Base-by-base conservation (phyloP, 2,797 vertebrate genomes). In the Falco berigora region DNA sequence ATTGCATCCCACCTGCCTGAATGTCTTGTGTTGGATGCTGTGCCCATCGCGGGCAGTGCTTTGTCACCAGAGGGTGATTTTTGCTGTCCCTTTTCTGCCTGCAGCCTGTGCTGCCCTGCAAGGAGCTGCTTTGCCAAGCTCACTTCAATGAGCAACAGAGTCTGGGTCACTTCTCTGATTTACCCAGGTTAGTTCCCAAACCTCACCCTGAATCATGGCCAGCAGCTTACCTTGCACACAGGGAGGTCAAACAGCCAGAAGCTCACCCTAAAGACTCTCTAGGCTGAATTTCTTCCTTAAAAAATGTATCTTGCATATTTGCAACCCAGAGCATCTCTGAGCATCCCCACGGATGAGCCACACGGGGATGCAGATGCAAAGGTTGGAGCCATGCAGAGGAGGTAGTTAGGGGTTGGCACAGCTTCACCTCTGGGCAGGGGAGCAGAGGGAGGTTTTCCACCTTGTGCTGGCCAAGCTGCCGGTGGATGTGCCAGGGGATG, bases 1-100 rank as follows among this genome's bases (percentile, higher is more conserved):
- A 23, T 53, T 0, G 0, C 24, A 53, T 36, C 58, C 64, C 12
- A 1, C 2, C 19, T 15, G 6, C 17, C 21, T 6, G 0, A 3
- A 4, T 21, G 46, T 15, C 76, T 74, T 1, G 0, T 61, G 36
- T 40, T 67, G 40, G 40, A 6, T 59, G 46, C 61, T 52, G 27
- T 22, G 58, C 53, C 14, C 27, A 1, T 16, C n/a, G 11, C 2
- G 2, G 34, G 27, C 46, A 23, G 44, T 27, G 30, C 30, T 59
- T 56, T 62, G 8, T 44, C 64, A 72, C 52, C 55, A 24, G 5
- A 40, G 36, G 8, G 55, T n/a, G 44, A 55, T 9, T 36, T 63
- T 71, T 5, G 0, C 14, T 49, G 49, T 77, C 18, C 16, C 8
- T 74, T 6, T 66, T 28, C 56, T 64, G 18, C 10, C 67, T 53